phyloP scores from a whole-genome alignment of 2,888 invertebrate species.

The Tipula lateralis region DNA sequence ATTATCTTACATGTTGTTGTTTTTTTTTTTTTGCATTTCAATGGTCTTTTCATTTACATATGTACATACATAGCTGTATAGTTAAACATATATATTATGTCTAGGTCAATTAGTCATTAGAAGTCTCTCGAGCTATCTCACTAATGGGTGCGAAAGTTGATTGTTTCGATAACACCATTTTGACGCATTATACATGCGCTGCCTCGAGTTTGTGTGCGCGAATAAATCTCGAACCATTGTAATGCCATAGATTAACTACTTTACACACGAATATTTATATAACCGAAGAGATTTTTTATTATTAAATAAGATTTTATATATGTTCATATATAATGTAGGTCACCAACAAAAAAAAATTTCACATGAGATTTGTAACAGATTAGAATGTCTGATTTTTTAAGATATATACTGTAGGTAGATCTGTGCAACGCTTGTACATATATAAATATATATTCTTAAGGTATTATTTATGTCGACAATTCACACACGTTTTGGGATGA shows the following conservation, averaged over 20 bases:
- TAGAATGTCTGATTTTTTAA: neutral
- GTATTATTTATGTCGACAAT: too few relatives aligned
- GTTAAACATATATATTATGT: neutral
- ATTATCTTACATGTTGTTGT: neutral
- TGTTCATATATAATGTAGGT: neutral
- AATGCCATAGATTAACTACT: neutral
- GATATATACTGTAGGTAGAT: too few relatives aligned
- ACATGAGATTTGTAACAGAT: slow-evolving; percentile 5
- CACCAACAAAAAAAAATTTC: neutral
- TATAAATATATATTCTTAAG: too few relatives aligned
- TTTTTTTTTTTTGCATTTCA: neutral
- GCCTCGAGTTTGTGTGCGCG: neutral
- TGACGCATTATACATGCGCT: neutral
- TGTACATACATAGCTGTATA: neutral
- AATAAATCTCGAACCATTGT: neutral
- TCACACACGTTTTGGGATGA: too few relatives aligned
- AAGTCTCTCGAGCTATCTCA: neutral
- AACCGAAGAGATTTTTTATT: neutral
- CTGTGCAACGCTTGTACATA: too few relatives aligned
- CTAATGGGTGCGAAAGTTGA: neutral
- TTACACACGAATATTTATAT: neutral
- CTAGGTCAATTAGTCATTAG: slow-evolving; percentile 19
- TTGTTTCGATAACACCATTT: neutral
- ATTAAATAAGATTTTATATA: neutral
- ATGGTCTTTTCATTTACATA: neutral